These are phyloP conservation scores for Cryptoblepharus egeriae DNA, from an alignment of 2,797 vertebrate species.

Conservation along the genomic window DNA sequence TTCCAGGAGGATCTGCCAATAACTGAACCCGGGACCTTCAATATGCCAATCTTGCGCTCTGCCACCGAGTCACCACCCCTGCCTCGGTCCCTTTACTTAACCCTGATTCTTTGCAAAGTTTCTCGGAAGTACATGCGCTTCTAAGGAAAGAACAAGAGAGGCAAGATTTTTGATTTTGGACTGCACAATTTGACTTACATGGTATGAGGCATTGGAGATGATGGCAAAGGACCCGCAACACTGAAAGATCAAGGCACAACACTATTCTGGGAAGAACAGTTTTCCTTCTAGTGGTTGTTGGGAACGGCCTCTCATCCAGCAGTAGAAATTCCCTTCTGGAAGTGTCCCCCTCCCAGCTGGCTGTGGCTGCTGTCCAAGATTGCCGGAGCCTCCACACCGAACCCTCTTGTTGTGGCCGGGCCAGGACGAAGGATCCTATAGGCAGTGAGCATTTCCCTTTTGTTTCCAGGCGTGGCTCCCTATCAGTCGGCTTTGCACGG, in stretches of 20 bases:
- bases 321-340: conserved; percentile 27
- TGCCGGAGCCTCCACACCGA: neutral
- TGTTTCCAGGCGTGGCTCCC: conserved; percentile 4
- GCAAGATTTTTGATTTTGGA: fast-evolving
- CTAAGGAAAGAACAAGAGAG: fast-evolving
- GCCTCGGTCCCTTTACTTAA: neutral
- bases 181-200: neutral
- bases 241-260: neutral
- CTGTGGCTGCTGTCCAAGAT: neutral
- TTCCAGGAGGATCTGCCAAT: too few relatives aligned
- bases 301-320: neutral
- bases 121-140: neutral
- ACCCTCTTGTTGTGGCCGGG: neutral
- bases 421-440: conserved; percentile 8
- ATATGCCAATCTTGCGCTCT: too few relatives aligned
- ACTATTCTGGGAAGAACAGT: too few relatives aligned
- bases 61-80: too few relatives aligned
- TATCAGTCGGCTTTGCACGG: neutral
- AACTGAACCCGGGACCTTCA: too few relatives aligned
- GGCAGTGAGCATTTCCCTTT: neutral
- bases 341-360: fast-evolving
- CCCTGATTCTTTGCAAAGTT: neutral
- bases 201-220: neutral
- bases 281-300: too few relatives aligned
- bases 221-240: neutral